Base-by-base conservation (phyloP, 2,113 vertebrate genomes). In the Recurvirostra avosetta region DNA sequence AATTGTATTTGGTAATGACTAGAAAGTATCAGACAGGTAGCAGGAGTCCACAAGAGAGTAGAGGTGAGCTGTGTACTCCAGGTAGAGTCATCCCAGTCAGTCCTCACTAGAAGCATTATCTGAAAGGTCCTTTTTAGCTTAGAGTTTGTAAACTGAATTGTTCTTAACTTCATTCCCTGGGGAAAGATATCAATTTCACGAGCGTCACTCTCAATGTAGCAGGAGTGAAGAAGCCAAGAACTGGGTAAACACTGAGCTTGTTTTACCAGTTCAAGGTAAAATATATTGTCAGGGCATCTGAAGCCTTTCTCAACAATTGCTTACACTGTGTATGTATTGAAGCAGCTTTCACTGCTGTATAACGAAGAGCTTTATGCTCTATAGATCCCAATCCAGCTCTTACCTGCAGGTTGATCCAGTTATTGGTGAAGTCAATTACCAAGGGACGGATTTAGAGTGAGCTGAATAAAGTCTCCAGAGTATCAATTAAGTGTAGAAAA, bases 1-100 rank as follows among this genome's bases (percentile, higher is more conserved):
- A 93, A 94, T 79, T 86, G 94, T 79, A 49, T 96, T 97, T 97
- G 93, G 58, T 92, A 83, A 83, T 76, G 38, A 75, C 67, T 92
- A 66, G 96, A 96, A 93, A 43, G 34, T 90, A 56, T 30, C 86
- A 67, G 32, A 49, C 66, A 62, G 45, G 90, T 77, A 34, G 23
- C 43, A 92, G 73, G 61, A 94, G 80, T 86, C 83, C 82, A 45
- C 66, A 86, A 70, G 61, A 74, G 43, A 41, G 53, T 75, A 88
- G 90, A 86, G 58, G 77, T 92, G 76, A 84, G 76, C 71, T 53
- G 82, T 84, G 58, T 59, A 41, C 41, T 86, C 26, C 53, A 63
- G 22, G 27, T 82, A 62, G 36, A 84, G 47, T 47, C 59, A 67
- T 67, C 23, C 34, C 62, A 15, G 52, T 74, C 76, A 87, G 27